A percentile compares a stretch with the other conserved stretches of the same genome.
Conservation (phyloP, 1,140 invertebrate genomes). For the Monomorium pharaonis region DNA sequence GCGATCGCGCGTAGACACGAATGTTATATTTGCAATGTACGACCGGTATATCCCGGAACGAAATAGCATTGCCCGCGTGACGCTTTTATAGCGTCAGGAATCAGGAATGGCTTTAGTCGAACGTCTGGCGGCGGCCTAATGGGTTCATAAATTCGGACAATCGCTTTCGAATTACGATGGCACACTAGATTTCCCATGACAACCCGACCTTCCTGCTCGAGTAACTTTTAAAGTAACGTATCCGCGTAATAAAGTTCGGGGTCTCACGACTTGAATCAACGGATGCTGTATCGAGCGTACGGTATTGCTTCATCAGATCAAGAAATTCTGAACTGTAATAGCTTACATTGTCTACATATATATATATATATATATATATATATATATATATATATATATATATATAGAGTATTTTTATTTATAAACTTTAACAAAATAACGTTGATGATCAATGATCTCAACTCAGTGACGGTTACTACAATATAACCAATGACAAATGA, state of each 20-base stretch:
- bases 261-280: neutral
- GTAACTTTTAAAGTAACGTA: constrained; percentile 60
- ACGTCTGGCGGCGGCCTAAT: constrained; percentile 68
- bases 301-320: constrained; percentile 25
- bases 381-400: too few relatives aligned
- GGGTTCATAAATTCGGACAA: constrained; percentile 76
- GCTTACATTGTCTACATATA: neutral
- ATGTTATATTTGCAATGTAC: constrained; percentile 63
- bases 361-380: neutral
- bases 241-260: constrained; percentile 30
- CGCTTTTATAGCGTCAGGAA: constrained; percentile 73
- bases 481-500: neutral
- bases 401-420: neutral
- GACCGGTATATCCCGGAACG: constrained; percentile 47
- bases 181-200: constrained; percentile 66
- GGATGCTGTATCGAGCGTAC: neutral
- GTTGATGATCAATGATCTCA: neutral
- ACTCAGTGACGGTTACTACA: neutral
- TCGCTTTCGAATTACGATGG: constrained; percentile 74
- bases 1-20: constrained; percentile 40
- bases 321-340: neutral
- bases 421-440: neutral
- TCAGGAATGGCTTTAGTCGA: constrained; percentile 68
- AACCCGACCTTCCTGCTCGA: constrained; percentile 17
- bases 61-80: constrained; percentile 61